Percentiles rank a stretch among this genome's conserved stretches.
These are phyloP conservation scores for Microcebus tavaratra DNA, from an alignment of 2,113 vertebrate species.

Conservation along the genomic window DNA sequence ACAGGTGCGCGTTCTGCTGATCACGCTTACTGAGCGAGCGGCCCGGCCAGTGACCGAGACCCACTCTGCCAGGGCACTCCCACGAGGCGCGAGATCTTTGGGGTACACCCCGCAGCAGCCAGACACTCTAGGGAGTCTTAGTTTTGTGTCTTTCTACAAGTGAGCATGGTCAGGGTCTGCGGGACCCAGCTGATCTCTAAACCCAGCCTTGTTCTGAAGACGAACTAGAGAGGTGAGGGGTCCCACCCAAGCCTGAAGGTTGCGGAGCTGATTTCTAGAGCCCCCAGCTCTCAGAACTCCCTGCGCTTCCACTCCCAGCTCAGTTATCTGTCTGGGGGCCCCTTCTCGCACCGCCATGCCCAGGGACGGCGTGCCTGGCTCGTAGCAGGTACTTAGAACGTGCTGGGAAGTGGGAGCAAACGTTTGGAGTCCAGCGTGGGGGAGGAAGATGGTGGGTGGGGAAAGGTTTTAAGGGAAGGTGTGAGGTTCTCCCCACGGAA, in stretches of 20 bases:
- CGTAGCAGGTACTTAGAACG: rapidly evolving
- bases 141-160: not conserved
- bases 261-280: not conserved
- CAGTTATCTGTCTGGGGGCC: not conserved
- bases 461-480: not conserved
- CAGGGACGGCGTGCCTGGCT: not conserved
- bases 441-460: not conserved
- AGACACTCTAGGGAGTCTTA: too few relatives aligned
- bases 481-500: not conserved
- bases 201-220: not conserved
- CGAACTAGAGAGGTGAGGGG: not conserved
- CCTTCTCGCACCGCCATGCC: not conserved
- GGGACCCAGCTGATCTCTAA: not conserved
- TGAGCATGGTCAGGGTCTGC: not conserved
- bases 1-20: not conserved
- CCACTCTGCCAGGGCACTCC: not conserved
- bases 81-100: not conserved
- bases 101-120: not conserved
- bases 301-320: too few relatives aligned
- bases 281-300: not conserved
- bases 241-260: not conserved
- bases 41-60: rapidly evolving
- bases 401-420: not conserved
- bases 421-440: not conserved
- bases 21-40: not conserved